Evolutionary conservation across 2,797 vertebrate genomes (phyloP).

Genomic region (Phoebastria nigripes): DNA sequence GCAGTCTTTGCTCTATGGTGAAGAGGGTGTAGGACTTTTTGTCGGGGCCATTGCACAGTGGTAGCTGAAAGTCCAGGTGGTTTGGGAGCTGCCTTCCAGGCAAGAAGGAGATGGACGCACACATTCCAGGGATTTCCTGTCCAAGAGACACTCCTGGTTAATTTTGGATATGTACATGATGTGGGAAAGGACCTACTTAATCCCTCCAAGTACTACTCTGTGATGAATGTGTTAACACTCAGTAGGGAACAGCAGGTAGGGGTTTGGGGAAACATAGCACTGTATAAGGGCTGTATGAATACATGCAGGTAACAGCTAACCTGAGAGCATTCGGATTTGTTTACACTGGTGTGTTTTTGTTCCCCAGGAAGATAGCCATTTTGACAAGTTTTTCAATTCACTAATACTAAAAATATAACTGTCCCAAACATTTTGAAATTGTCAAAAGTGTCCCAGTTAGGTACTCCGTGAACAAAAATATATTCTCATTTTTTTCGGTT

Average conservation of each 20-base stretch:
- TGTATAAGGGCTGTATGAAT: neutral
- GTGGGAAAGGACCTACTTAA: neutral
- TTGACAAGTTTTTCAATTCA: neutral
- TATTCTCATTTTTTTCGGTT: neutral
- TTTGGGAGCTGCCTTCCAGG: neutral
- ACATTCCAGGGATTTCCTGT: neutral
- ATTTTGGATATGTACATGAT: neutral
- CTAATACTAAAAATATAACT: constrained; percentile 4
- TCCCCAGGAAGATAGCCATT: neutral
- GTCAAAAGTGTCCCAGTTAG: neutral
- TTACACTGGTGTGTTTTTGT: neutral
- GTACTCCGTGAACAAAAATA: neutral
- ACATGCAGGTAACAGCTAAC: neutral
- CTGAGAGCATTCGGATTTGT: neutral
- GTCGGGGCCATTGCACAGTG: fast-evolving
- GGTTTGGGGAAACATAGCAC: neutral
- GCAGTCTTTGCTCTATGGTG: fast-evolving
- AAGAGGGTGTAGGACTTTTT: neutral
- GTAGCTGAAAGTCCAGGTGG: neutral
- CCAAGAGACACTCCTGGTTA: neutral
- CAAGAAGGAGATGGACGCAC: neutral
- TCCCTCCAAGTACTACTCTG: neutral
- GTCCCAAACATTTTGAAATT: neutral
- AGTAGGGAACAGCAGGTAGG: neutral
- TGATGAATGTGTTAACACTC: neutral